phyloP scores from a whole-genome alignment of 2,888 invertebrate species.

The Anticlea derivata region DNA sequence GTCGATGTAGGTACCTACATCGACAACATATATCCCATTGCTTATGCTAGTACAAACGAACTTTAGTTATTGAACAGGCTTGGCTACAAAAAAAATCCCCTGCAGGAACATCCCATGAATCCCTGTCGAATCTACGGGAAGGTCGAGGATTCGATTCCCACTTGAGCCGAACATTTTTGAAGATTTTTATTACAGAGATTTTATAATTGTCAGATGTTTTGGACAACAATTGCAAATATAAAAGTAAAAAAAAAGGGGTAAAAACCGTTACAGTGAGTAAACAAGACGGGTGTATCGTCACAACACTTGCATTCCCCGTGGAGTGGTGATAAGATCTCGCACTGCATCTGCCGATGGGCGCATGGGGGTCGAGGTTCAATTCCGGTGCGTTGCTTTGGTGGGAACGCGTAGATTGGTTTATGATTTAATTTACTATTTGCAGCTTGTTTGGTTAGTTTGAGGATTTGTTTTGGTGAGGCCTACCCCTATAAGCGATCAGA shows the following conservation, averaged over 20 bases:
- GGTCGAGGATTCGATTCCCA: too few relatives aligned
- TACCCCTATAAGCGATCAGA: slow-evolving; percentile 14
- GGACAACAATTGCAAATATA: slow-evolving; percentile 25
- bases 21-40: too few relatives aligned
- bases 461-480: slow-evolving; percentile 29
- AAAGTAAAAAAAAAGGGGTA: slow-evolving; percentile 47
- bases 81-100: too few relatives aligned
- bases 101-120: too few relatives aligned
- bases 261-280: slow-evolving; percentile 74
- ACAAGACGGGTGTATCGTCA: slow-evolving; percentile 66
- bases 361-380: slow-evolving; percentile 67
- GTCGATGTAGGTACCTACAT: too few relatives aligned
- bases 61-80: too few relatives aligned
- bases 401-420: slow-evolving; percentile 74
- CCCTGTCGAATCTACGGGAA: neutral
- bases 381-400: slow-evolving; percentile 75
- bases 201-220: slow-evolving; percentile 3
- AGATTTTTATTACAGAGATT: neutral
- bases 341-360: slow-evolving; percentile 73
- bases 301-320: slow-evolving; percentile 73
- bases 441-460: slow-evolving; percentile 39
- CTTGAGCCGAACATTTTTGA: neutral
- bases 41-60: too few relatives aligned
- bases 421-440: slow-evolving; percentile 64
- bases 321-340: slow-evolving; percentile 70